These are phyloP conservation scores for Prunella fulvescens DNA, from an alignment of 2,113 vertebrate species.

Conservation along the genomic window DNA sequence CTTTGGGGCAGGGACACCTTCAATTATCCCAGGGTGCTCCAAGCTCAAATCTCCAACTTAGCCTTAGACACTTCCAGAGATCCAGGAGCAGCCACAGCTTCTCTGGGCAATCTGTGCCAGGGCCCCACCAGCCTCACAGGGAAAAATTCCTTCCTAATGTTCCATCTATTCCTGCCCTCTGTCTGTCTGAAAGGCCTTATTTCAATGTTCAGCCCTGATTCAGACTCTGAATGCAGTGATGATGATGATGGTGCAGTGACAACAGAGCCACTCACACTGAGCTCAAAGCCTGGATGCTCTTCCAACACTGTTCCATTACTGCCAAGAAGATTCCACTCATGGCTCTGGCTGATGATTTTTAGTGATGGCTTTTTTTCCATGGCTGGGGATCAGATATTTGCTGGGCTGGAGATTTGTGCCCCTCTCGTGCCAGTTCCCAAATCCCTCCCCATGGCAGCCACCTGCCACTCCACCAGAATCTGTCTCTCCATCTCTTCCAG, in stretches of 20 bases:
- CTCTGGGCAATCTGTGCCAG: fast-evolving
- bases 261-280: fast-evolving
- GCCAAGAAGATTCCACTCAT: neutral
- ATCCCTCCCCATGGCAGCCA: neutral
- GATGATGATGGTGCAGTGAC: neutral
- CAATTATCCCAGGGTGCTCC: neutral
- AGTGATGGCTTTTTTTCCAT: neutral
- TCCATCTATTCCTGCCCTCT: neutral
- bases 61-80: neutral
- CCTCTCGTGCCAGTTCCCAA: neutral
- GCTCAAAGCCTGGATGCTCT: neutral
- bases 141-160: fast-evolving
- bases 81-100: neutral
- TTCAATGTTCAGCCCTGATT: neutral
- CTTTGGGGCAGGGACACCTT: neutral
- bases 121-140: fast-evolving
- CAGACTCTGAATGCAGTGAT: neutral
- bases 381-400: neutral
- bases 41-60: fast-evolving
- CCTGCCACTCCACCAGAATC: neutral
- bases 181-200: neutral
- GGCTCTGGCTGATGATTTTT: neutral
- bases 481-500: neutral
- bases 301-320: neutral
- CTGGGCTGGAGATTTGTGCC: neutral